These are phyloP conservation scores for Sitodiplosis mosellana DNA, from an alignment of 1,140 invertebrate species.

Conservation along the genomic window DNA sequence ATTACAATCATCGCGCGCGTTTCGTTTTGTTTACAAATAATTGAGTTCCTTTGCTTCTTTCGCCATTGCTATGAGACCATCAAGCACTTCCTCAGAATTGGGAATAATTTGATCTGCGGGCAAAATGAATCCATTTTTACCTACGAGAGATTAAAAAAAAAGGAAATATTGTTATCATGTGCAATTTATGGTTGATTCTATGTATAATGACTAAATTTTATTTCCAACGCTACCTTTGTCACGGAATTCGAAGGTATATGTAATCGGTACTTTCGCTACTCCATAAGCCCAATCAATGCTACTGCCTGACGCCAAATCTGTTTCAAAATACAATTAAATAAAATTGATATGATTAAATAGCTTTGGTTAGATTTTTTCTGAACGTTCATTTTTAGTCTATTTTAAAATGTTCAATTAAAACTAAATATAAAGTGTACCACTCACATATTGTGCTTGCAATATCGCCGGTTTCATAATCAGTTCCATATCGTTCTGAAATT, in stretches of 20 bases:
- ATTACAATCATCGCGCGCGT: no score
- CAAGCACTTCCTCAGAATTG: conserved; percentile 59
- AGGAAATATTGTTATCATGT: no score
- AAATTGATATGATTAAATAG: no score
- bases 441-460: conserved; percentile 37
- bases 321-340: conserved; percentile 5
- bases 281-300: conserved; percentile 50
- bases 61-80: conserved; percentile 56
- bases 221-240: conserved; percentile 61
- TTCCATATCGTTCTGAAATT: conserved; percentile 30
- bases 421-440: no score
- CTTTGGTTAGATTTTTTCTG: no score
- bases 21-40: no score
- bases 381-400: no score
- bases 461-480: conserved; percentile 27
- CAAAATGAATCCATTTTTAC: conserved; percentile 42
- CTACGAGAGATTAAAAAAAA: conserved; percentile 48
- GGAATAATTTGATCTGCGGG: conserved; percentile 44
- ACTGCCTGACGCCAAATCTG: conserved; percentile 34
- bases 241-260: conserved; percentile 36
- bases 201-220: no score
- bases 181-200: no score
- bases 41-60: conserved; percentile 12
- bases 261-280: conserved; percentile 34
- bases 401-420: no score